Evolutionary conservation across 2,113 vertebrate species (phyloP).

Genomic region (Casuarius casuarius): DNA sequence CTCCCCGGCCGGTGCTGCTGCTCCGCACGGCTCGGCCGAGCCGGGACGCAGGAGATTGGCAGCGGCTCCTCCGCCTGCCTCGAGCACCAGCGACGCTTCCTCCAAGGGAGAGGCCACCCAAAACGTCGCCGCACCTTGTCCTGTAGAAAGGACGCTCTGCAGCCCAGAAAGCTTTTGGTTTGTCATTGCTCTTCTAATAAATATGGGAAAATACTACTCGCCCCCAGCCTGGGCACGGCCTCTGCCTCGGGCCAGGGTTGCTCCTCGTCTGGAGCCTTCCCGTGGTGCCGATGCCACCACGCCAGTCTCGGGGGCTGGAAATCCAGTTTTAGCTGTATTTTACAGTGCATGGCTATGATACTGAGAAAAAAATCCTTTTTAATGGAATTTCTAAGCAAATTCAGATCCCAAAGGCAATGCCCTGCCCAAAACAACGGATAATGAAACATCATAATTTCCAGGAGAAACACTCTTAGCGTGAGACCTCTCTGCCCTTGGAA

Average conservation of each 20-base stretch:
- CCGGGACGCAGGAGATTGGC: background rate
- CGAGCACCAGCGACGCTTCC: background rate
- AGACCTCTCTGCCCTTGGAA: background rate
- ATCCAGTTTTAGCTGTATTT: background rate
- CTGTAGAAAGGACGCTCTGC: background rate
- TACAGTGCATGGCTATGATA: fast-evolving
- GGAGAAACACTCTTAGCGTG: background rate
- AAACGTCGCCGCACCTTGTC: background rate
- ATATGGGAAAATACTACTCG: too few relatives aligned
- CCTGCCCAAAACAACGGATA: constrained; percentile 3
- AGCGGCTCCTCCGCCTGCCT: background rate
- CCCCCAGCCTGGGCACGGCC: too few relatives aligned
- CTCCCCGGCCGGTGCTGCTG: background rate
- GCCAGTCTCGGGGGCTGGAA: too few relatives aligned
- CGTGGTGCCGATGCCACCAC: too few relatives aligned
- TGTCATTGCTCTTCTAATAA: too few relatives aligned
- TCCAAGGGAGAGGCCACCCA: too few relatives aligned
- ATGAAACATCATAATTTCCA: background rate
- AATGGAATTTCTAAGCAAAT: background rate
- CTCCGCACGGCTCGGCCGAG: background rate
- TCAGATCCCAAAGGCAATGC: background rate
- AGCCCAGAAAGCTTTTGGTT: too few relatives aligned
- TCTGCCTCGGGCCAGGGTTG: too few relatives aligned
- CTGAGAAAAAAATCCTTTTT: background rate
- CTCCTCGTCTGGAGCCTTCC: too few relatives aligned